Evolutionary conservation across 2,797 vertebrate species (phyloP), one percentile per base, ranked within the genome.

Genomic region (Echiichthys vipera): DNA sequence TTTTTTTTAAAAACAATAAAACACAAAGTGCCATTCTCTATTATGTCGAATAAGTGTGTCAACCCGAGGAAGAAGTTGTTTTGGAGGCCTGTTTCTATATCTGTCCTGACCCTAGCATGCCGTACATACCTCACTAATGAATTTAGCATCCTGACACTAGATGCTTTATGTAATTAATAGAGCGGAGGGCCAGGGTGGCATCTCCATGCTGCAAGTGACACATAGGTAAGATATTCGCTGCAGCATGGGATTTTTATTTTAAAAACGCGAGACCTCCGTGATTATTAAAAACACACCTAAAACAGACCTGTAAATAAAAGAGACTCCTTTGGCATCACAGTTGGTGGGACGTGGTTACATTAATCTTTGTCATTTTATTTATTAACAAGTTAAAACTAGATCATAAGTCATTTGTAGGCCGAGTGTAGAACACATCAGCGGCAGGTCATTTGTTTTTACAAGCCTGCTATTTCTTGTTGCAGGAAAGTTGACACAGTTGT

Each of bases 131-230:
- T 77, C 83, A 55, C 91, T 94, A 93, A 93, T 93, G 92, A 93
- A 93, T 93, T 91, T 92, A 93, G 91, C 93, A 93, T 92, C 90
- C 89, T 81, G 89, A 90, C 91, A 90, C 90, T 85, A 93, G 88
- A 93, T 91, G 92, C 91, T 92, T 90, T 91, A 90, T 91, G 89
- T 91, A 92, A 93, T 94, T 92, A 93, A 93, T 92, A 92, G 88
- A 92, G 86, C 53, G 1, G 14, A 67, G 65, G 66, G 78, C 69
- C 39, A n/a, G 13, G 70, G 80, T 90, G 86, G 78, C 91, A 88
- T 88, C 88, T 86, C 79, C 39, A 0, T 88, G 91, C 88, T 88
- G 89, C 88, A 89, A 90, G 80, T 90, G 69, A 90, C 93, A 92
- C 85, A 81, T 90, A 90, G 86, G 89, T 90, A 82, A 90, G 91